Evolutionary conservation across 92 coral and sea anemone species (phyloP).

Genomic region (Metridium senile): DNA sequence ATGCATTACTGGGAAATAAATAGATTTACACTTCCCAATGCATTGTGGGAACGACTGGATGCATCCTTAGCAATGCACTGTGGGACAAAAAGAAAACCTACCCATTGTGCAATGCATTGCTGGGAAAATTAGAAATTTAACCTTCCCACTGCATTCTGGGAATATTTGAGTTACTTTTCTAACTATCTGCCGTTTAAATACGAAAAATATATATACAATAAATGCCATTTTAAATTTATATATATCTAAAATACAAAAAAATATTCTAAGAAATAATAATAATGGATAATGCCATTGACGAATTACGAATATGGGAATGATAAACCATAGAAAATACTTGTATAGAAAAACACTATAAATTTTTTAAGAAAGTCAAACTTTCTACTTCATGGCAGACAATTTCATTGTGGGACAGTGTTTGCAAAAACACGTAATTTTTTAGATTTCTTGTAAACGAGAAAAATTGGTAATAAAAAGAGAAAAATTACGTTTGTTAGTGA

Average conservation of each 20-base stretch:
- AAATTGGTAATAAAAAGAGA: conserved; percentile 4
- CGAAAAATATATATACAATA: neutral
- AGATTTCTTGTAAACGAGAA: conserved; percentile 4
- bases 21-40: neutral
- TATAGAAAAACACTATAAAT: conserved; percentile 3
- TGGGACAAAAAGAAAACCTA: neutral
- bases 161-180: neutral
- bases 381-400: neutral
- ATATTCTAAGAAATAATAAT: neutral
- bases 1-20: too few relatives aligned
- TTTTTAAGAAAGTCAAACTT: conserved; percentile 14
- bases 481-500: neutral
- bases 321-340: conserved; percentile 9
- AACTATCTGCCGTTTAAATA: neutral
- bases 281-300: neutral
- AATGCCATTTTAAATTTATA: conserved; percentile 10
- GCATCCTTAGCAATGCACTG: neutral
- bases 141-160: neutral
- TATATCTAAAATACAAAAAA: neutral
- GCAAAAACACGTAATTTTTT: conserved; percentile 1
- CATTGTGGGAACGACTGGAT: neutral
- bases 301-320: neutral
- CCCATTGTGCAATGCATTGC: neutral
- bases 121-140: neutral
- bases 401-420: conserved; percentile 12